These are phyloP conservation scores for Rotaria macrura DNA, from an alignment of 2,888 invertebrate species.

Conservation along the genomic window DNA sequence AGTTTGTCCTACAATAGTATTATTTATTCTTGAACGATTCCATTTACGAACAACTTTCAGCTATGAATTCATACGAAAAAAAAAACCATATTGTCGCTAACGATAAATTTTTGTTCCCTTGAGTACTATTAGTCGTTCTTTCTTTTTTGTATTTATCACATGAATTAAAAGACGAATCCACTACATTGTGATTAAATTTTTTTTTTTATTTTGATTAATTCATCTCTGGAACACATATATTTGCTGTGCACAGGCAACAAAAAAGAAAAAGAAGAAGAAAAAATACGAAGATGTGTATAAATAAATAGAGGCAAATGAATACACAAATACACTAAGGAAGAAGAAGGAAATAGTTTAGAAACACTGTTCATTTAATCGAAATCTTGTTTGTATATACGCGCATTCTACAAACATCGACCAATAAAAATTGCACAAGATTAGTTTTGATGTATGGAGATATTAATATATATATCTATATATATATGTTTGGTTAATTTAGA, in stretches of 20 bases:
- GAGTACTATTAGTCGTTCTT: no score
- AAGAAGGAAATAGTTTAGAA: background rate
- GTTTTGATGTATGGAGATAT: background rate
- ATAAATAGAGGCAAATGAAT: background rate
- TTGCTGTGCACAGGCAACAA: background rate
- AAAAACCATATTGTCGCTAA: no score
- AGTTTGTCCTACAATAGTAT: background rate
- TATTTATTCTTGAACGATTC: background rate
- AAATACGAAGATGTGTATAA: background rate
- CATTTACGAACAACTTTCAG: background rate
- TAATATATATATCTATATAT: no score
- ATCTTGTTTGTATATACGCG: background rate
- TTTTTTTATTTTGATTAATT: slow-evolving; percentile 10
- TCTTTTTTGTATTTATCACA: background rate
- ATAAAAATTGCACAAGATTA: background rate
- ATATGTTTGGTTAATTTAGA: background rate
- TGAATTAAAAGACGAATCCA: background rate
- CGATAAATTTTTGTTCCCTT: no score
- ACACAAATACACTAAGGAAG: background rate
- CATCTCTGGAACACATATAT: background rate
- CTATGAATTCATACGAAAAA: no score
- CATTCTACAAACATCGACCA: background rate
- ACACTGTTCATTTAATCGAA: background rate
- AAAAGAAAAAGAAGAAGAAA: background rate
- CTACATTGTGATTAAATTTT: background rate